Percentiles rank a stretch among this genome's conserved stretches.
phyloP scores from a whole-genome alignment of 2,113 vertebrate genomes.

The Neogobius melanostomus region DNA sequence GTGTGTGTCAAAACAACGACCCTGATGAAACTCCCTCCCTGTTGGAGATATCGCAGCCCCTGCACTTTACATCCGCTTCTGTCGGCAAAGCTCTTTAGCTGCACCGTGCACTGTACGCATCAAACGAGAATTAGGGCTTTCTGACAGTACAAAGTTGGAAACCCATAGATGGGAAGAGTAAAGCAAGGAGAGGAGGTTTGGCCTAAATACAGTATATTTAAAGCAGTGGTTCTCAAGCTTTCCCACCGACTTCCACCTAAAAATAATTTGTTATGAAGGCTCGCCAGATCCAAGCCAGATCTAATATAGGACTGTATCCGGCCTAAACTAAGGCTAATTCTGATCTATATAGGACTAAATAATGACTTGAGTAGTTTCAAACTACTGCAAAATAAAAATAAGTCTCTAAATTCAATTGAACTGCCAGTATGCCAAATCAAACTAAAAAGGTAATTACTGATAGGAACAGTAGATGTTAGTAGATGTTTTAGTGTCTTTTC shows the following conservation, averaged over 20 bases:
- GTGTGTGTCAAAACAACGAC: conserved; percentile 52
- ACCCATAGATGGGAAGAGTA: conserved; percentile 16
- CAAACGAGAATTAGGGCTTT: conserved; percentile 54
- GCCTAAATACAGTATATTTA: conserved; percentile 12
- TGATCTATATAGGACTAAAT: no score
- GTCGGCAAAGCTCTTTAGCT: conserved; percentile 54
- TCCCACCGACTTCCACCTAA: no score
- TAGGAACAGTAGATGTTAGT: no score
- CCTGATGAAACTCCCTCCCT: conserved; percentile 32
- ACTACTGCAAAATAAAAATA: no score
- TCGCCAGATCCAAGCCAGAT: no score
- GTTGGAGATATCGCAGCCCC: conserved; percentile 38
- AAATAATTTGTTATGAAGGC: no score
- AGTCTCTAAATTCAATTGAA: no score
- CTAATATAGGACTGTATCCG: no score
- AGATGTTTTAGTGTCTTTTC: not conserved
- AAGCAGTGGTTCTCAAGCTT: not conserved
- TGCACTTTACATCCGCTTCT: conserved; percentile 59
- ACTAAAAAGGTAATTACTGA: no score
- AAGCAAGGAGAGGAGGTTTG: conserved; percentile 35
- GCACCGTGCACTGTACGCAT: conserved; percentile 37
- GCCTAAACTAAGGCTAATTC: no score
- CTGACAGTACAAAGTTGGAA: conserved; percentile 43
- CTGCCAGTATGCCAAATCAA: no score
- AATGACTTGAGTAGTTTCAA: no score